Conservation (phyloP, 2,888 invertebrate species). For the Byasa hedistus region DNA sequence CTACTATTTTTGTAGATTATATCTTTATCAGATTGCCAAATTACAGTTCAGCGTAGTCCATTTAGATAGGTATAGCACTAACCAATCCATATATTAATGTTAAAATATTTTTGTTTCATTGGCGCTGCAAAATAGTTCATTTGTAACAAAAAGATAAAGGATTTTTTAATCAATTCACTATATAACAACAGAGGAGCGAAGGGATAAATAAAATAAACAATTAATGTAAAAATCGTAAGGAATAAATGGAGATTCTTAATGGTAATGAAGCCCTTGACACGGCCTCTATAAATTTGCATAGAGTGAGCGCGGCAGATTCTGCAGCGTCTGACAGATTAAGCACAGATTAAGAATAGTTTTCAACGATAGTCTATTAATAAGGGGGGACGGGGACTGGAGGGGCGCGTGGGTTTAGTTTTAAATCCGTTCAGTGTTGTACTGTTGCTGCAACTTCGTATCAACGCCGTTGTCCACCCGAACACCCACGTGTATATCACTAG, state of each 20-base stretch:
- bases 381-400: conserved; percentile 14
- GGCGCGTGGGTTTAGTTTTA: conserved; percentile 28
- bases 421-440: conserved; percentile 24
- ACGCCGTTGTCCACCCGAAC: conserved; percentile 16
- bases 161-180: too few relatives aligned
- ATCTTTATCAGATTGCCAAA: too few relatives aligned
- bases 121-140: too few relatives aligned
- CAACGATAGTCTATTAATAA: conserved; percentile 28
- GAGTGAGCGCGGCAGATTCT: conserved; percentile 41
- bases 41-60: too few relatives aligned
- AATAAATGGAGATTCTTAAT: conserved; percentile 41
- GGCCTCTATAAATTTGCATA: conserved; percentile 42
- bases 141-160: too few relatives aligned
- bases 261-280: conserved; percentile 39
- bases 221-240: conserved; percentile 28
- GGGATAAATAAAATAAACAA: conserved; percentile 7
- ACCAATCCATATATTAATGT: too few relatives aligned
- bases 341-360: conserved; percentile 41
- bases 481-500: too few relatives aligned
- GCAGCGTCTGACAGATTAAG: conserved; percentile 39
- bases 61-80: too few relatives aligned
- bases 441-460: conserved; percentile 24
- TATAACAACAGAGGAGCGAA: too few relatives aligned
- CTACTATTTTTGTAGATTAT: too few relatives aligned
- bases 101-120: too few relatives aligned